Conservation (phyloP, 2,888 invertebrate species). For the Acleris sparsana region DNA sequence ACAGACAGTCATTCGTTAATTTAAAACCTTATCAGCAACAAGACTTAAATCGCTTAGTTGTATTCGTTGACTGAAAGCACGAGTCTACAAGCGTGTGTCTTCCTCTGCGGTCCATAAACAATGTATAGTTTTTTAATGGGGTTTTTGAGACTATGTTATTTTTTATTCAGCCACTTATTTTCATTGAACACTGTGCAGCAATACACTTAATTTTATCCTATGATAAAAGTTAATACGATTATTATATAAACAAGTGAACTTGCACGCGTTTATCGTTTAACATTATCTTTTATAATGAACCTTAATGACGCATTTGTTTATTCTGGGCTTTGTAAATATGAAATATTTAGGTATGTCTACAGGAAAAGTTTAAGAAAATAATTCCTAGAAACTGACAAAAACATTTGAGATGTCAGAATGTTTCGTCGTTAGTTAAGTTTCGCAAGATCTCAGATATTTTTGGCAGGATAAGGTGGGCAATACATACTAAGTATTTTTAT, state of each 20-base stretch:
- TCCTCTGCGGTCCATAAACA: conserved; percentile 27
- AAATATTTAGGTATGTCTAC: conserved; percentile 24
- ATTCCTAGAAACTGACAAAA: conserved; percentile 7
- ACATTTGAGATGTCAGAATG: neutral
- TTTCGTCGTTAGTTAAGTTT: too few species aligned
- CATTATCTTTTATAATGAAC: conserved; percentile 26
- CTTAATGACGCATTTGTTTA: conserved; percentile 31
- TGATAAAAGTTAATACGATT: conserved; percentile 72
- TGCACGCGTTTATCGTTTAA: conserved; percentile 57
- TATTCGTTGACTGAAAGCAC: conserved; percentile 34
- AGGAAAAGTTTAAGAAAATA: conserved; percentile 32
- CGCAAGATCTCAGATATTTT: conserved; percentile 6
- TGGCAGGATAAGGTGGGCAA: neutral
- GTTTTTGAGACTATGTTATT: conserved; percentile 30
- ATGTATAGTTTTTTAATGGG: conserved; percentile 29
- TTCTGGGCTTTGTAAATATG: conserved; percentile 32
- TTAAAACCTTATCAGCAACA: conserved; percentile 32
- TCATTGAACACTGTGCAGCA: conserved; percentile 70
- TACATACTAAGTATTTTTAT: neutral
- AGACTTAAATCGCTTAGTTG: conserved; percentile 32
- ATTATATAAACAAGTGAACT: conserved; percentile 70
- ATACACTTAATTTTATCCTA: conserved; percentile 66
- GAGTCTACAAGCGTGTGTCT: conserved; percentile 34
- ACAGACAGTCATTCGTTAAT: conserved; percentile 37
- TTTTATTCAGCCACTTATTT: conserved; percentile 45